phyloP scores from a whole-genome alignment of 2,888 invertebrate genomes.

The Pristionchus maxplancki region DNA sequence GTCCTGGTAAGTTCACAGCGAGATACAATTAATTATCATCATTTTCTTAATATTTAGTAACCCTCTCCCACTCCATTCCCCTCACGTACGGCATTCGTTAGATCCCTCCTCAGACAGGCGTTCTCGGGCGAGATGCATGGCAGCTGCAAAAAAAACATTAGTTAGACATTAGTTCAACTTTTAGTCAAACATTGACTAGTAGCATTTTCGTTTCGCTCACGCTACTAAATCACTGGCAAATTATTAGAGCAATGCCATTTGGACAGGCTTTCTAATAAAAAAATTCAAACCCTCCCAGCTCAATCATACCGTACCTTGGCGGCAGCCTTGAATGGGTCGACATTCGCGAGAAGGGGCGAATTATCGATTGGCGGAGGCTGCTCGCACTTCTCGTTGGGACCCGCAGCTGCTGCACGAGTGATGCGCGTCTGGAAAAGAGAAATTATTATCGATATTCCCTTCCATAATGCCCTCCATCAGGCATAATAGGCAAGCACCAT shows the following conservation, averaged over 20 bases:
- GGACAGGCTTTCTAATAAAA: too few species aligned
- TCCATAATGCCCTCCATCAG: too few species aligned
- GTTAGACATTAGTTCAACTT: neutral
- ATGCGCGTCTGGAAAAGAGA: conserved; percentile 21
- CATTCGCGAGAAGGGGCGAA: conserved; percentile 52
- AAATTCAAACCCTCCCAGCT: neutral
- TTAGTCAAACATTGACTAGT: too few species aligned
- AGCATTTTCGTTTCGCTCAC: too few species aligned
- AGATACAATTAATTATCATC: too few species aligned
- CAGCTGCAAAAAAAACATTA: conserved; percentile 50
- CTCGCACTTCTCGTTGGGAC: neutral
- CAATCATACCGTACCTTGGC: conserved; percentile 29
- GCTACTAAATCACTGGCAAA: too few species aligned
- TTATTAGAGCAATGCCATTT: too few species aligned
- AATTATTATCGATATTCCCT: too few species aligned
- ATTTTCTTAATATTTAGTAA: neutral
- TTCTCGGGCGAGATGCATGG: conserved; percentile 66
- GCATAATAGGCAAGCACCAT: too few species aligned
- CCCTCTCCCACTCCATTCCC: neutral
- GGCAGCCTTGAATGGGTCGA: conserved; percentile 25
- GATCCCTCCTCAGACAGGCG: conserved; percentile 59
- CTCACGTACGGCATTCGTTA: conserved; percentile 45
- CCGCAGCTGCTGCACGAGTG: neutral
- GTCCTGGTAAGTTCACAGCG: too few species aligned
- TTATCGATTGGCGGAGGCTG: conserved; percentile 54